phyloP scores from a whole-genome alignment of 2,888 invertebrate species.

The Zelleria hepariella region DNA sequence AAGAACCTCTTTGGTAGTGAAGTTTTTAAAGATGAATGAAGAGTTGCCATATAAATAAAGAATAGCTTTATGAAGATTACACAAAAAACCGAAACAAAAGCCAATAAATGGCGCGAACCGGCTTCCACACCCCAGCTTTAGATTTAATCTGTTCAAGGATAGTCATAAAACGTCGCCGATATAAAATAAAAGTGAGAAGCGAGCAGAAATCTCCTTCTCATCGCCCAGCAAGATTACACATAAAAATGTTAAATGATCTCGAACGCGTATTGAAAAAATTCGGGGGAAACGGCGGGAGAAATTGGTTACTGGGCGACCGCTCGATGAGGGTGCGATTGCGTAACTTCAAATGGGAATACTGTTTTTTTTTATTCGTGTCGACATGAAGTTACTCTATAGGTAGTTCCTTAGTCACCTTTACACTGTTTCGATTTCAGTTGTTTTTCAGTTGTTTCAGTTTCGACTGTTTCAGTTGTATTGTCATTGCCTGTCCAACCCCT shows the following conservation, averaged over 20 bases:
- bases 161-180: constrained; percentile 57
- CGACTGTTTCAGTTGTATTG: no score
- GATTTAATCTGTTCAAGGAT: constrained; percentile 67
- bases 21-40: constrained; percentile 21
- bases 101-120: constrained; percentile 34
- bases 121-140: constrained; percentile 42
- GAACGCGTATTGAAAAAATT: constrained; percentile 69
- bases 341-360: background rate
- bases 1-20: no score
- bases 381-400: no score
- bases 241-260: constrained; percentile 71
- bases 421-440: no score
- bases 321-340: constrained; percentile 18
- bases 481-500: no score
- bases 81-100: constrained; percentile 42
- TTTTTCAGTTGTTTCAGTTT: no score
- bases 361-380: no score
- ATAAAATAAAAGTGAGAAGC: constrained; percentile 49
- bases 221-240: constrained; percentile 66
- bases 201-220: constrained; percentile 59
- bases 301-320: constrained; percentile 29
- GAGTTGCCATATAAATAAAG: constrained; percentile 12
- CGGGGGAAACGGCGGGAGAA: constrained; percentile 51
- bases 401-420: no score
- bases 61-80: no score